Base-by-base conservation (phyloP, 1,140 invertebrate species). In the Drosophila kikkawai region DNA sequence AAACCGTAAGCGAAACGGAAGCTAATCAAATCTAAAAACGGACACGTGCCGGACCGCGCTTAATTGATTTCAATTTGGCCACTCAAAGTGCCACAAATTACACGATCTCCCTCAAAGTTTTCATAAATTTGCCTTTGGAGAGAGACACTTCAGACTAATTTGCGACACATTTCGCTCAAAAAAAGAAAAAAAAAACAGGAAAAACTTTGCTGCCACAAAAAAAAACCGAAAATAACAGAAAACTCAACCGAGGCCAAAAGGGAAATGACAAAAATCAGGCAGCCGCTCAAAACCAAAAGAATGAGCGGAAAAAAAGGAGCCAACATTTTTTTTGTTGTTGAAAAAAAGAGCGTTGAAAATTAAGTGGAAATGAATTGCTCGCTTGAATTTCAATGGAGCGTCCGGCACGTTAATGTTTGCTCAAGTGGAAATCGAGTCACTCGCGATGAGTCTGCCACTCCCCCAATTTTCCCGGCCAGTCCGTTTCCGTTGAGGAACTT, bases 341-440 rank as follows among this genome's bases (percentile, higher is more conserved):
- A 61, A 56, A 56, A 63, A 75, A 76, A 80, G 45, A 82, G 71
- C 85, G 85, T 90, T 90, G 81, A 90, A 90, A 90, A 90, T 90
- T 90, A 90, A 90, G 85, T 90, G 85, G 85, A 90, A 90, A 90
- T 90, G 85, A 90, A 90, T 90, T 90, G 85, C 85, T 81, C 85
- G 85, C 85, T 90, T 90, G 85, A 90, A 90, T 90, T 90, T 90
- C 85, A 90, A 90, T 90, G 81, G 78, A 65, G 70, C 81, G 85
- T 90, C 81, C 85, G 85, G 86, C 85, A 90, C 85, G 85, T 85
- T 90, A 85, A 90, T 90, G 79, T 90, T 90, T 90, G 85, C 85
- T 90, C 85, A 85, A 90, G 85, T 90, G 85, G 79, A 90, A 90
- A 90, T 90, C 75, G 81, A 88, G 84, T 87, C 80, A 87, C 84